Percentiles rank a stretch among this genome's conserved stretches.
Conservation (phyloP, 2,113 vertebrate species). For the Fulmarus glacialis region DNA sequence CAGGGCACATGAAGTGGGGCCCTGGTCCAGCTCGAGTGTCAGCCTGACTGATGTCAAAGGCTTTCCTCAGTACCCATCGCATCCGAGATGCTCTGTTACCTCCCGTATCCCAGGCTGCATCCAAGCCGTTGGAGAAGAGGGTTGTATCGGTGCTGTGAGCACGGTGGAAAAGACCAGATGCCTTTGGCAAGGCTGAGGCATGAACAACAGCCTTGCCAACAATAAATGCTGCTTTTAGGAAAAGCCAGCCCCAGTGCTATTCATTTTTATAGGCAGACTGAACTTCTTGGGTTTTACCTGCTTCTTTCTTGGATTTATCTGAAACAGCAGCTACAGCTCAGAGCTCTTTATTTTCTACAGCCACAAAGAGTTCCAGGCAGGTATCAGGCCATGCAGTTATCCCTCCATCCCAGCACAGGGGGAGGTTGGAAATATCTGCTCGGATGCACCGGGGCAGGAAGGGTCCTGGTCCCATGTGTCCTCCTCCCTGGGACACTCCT, state of each 20-base stretch:
- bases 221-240: not conserved
- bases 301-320: not conserved
- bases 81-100: rapidly evolving
- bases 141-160: rapidly evolving
- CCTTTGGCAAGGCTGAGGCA: not conserved
- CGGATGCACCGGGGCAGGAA: not conserved
- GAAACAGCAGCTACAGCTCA: not conserved
- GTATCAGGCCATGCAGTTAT: not conserved
- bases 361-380: not conserved
- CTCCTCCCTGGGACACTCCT: not conserved
- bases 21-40: not conserved
- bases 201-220: not conserved
- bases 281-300: not conserved
- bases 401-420: too few relatives aligned
- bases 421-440: not conserved
- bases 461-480: not conserved
- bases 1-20: not conserved
- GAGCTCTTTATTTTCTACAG: not conserved
- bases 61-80: not conserved
- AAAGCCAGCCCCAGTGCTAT: not conserved
- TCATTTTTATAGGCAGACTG: not conserved
- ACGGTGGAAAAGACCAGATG: not conserved
- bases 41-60: not conserved
- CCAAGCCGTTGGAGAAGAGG: not conserved
- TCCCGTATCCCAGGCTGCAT: rapidly evolving